Evolutionary conservation across 1,140 invertebrate genomes (phyloP).

Genomic region (Anagrus nilaparvatae): DNA sequence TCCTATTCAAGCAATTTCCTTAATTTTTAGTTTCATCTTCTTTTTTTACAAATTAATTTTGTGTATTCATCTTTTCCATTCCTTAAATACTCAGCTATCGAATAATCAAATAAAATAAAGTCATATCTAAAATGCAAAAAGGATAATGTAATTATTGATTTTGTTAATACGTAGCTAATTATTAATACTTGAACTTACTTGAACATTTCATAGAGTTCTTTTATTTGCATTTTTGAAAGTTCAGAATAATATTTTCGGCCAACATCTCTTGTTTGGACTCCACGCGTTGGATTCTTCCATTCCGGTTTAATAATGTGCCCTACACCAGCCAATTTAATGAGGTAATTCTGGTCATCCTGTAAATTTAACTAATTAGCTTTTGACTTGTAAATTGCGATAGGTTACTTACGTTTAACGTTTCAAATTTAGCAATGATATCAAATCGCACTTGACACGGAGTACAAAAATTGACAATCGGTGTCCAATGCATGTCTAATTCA

Average conservation of each 20-base stretch:
- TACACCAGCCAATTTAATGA: constrained; percentile 66
- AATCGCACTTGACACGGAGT: constrained; percentile 83
- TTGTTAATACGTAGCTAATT: neutral
- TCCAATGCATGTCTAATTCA: constrained; percentile 84
- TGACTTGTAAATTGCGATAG: neutral
- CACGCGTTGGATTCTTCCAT: constrained; percentile 71
- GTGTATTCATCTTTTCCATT: constrained; percentile 46
- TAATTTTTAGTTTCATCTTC: no score
- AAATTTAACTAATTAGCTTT: constrained; percentile 10
- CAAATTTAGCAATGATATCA: constrained; percentile 80
- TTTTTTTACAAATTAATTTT: constrained; percentile 35
- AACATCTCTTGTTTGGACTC: constrained; percentile 55
- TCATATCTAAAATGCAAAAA: constrained; percentile 55
- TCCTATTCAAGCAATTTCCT: constrained; percentile 5
- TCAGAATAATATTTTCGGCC: constrained; percentile 67
- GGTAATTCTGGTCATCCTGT: constrained; percentile 72
- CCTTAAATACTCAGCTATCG: constrained; percentile 59
- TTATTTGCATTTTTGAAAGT: constrained; percentile 61
- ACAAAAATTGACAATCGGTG: constrained; percentile 74
- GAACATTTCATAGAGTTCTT: constrained; percentile 70
- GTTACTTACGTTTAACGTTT: constrained; percentile 58
- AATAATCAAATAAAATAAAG: constrained; percentile 76
- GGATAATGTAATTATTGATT: constrained; percentile 4
- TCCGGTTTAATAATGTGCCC: constrained; percentile 66
- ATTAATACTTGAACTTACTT: constrained; percentile 38